These are phyloP conservation scores for Trypoxylus dichotomus DNA, from an alignment of 1,140 invertebrate genomes.

Conservation along the genomic window DNA sequence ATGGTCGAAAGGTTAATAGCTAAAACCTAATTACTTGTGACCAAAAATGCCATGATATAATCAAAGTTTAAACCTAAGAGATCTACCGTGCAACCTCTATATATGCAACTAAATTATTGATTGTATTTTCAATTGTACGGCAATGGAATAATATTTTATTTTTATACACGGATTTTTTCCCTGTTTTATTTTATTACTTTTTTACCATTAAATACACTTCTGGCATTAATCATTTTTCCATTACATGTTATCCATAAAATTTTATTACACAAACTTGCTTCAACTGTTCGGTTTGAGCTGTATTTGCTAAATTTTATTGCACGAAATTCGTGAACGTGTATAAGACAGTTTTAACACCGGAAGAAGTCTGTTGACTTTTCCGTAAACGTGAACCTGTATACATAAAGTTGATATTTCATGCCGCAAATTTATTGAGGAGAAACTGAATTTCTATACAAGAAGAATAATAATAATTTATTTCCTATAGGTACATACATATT, in stretches of 20 bases:
- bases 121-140: neutral
- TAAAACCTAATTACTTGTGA: too few relatives aligned
- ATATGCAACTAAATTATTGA: neutral
- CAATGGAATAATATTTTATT: neutral
- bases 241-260: constrained; percentile 13
- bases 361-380: too few relatives aligned
- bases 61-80: too few relatives aligned
- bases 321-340: neutral
- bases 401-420: too few relatives aligned
- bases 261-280: neutral
- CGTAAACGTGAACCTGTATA: too few relatives aligned
- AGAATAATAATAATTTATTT: too few relatives aligned
- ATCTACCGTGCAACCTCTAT: too few relatives aligned
- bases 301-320: constrained; percentile 5
- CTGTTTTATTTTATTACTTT: neutral
- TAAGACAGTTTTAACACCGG: neutral
- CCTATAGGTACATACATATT: too few relatives aligned
- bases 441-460: neutral
- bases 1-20: too few relatives aligned
- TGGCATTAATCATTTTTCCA: constrained; percentile 17
- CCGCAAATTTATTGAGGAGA: too few relatives aligned
- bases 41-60: too few relatives aligned
- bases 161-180: neutral
- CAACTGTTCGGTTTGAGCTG: neutral
- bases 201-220: constrained; percentile 5